Evolutionary conservation across 2,888 invertebrate genomes (phyloP), one percentile per base, ranked within the genome.

Genomic region (Lomographa bimaculata): DNA sequence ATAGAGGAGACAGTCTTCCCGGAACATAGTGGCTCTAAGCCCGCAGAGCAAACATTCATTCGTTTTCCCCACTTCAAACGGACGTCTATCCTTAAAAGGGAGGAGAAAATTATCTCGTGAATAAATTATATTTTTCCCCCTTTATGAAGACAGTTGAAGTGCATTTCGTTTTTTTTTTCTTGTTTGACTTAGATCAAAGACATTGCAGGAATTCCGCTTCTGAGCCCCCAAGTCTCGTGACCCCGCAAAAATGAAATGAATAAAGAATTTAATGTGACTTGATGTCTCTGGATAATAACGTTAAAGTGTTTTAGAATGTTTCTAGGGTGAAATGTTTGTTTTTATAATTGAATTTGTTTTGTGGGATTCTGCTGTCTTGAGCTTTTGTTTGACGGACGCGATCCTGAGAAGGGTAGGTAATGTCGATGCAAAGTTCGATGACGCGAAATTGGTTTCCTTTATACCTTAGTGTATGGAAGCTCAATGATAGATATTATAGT

Each of bases 21-120:
- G 4, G 4, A 14, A n/a, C n/a, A n/a, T n/a, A 4, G 14, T 3
- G 14, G 14, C 2, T 54, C 58, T 62, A 61, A 63, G 59, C 59
- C 58, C 40, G 52, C 73, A 65, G 60, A 60, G 71, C 79, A 84
- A 86, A 84, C 83, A 83, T 78, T 76, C 72, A 75, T 76, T 71
- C 73, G 68, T 70, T 65, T 63, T 60, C 80, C 79, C 79, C 64
- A 72, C 78, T 80, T 76, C 73, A 79, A 83, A 74, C 74, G 74
- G 47, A 27, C 62, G 71, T 65, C 78, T 78, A 68, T 73, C 73
- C 72, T 77, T 46, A 72, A 77, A 79, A 81, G 79, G 79, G 78
- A 43, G 77, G 77, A 86, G 87, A 83, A 86, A 87, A 89, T 87
- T 89, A 87, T 89, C 86, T 85, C 79, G 74, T 89, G 87, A 89